These are phyloP conservation scores for Tapirus terrestris DNA, from an alignment of 2,113 vertebrate genomes.

Conservation along the genomic window DNA sequence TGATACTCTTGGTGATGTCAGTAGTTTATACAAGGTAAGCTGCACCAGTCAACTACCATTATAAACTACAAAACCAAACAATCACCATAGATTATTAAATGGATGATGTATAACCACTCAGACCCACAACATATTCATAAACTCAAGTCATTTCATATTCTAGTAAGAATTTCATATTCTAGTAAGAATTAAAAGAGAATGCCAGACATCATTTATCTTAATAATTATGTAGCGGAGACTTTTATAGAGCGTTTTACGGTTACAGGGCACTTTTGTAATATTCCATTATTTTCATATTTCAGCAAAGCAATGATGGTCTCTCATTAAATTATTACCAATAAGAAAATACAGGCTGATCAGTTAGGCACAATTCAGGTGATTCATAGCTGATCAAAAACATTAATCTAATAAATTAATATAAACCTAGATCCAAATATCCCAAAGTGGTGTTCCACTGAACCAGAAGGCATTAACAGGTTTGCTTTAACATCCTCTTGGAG, in stretches of 20 bases:
- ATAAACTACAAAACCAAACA: slow-evolving; percentile 37
- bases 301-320: slow-evolving; percentile 1
- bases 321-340: slow-evolving; percentile 55
- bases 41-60: slow-evolving; percentile 32
- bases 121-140: slow-evolving; percentile 32
- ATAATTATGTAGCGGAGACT: slow-evolving; percentile 17
- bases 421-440: slow-evolving; percentile 41
- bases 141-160: slow-evolving; percentile 45
- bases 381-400: neutral
- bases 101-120: slow-evolving; percentile 19
- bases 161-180: slow-evolving; percentile 54
- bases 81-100: slow-evolving; percentile 37
- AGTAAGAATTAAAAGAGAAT: slow-evolving; percentile 45
- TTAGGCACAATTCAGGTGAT: slow-evolving; percentile 26
- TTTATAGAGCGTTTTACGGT: slow-evolving; percentile 24
- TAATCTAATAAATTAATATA: neutral
- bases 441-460: neutral
- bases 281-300: slow-evolving; percentile 56
- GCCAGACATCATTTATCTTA: slow-evolving; percentile 45
- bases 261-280: slow-evolving; percentile 21
- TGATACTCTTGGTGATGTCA: neutral
- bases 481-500: neutral
- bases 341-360: neutral
- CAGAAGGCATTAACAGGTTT: neutral
- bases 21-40: neutral